phyloP scores from a whole-genome alignment of 64 coral and sea anemone genomes.

The Catalaphyllia jardinei region DNA sequence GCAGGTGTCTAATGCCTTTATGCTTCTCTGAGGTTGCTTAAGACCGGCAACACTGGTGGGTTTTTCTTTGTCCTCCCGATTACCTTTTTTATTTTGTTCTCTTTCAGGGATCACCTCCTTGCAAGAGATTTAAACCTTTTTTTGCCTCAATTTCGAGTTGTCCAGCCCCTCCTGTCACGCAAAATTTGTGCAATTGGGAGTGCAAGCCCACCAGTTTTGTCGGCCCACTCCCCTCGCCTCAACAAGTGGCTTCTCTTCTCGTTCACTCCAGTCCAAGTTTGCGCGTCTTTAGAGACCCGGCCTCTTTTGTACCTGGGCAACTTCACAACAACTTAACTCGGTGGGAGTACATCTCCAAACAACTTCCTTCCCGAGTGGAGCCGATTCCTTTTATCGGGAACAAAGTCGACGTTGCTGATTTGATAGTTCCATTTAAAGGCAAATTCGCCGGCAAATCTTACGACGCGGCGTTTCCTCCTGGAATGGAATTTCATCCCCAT shows the following conservation, averaged over 20 bases:
- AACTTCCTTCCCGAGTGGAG: conserved; percentile 9
- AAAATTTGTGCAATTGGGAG: conserved; percentile 37
- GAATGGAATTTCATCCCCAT: not conserved
- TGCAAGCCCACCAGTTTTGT: conserved; percentile 30
- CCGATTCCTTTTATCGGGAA: conserved; percentile 9
- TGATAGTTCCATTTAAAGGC: conserved; percentile 33
- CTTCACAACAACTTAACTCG: conserved; percentile 18
- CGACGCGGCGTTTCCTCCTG: not conserved
- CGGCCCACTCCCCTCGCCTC: conserved; percentile 21
- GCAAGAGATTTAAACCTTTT: not conserved
- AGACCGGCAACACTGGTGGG: too few relatives aligned
- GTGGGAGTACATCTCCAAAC: conserved; percentile 15
- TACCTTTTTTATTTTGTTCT: not conserved
- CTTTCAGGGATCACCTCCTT: not conserved
- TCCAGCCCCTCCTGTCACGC: not conserved
- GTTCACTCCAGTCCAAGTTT: not conserved
- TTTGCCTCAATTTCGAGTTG: not conserved
- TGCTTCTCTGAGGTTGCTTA: too few relatives aligned
- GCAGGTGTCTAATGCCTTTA: too few relatives aligned
- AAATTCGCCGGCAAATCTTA: conserved; percentile 35
- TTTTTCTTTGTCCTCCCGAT: not conserved
- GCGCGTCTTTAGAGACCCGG: conserved; percentile 28
- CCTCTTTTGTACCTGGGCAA: conserved; percentile 18
- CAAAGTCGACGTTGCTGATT: conserved; percentile 33
- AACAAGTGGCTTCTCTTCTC: not conserved